Evolutionary conservation across 2,888 invertebrate genomes (phyloP).

Genomic region (Andrena haemorrhoa): DNA sequence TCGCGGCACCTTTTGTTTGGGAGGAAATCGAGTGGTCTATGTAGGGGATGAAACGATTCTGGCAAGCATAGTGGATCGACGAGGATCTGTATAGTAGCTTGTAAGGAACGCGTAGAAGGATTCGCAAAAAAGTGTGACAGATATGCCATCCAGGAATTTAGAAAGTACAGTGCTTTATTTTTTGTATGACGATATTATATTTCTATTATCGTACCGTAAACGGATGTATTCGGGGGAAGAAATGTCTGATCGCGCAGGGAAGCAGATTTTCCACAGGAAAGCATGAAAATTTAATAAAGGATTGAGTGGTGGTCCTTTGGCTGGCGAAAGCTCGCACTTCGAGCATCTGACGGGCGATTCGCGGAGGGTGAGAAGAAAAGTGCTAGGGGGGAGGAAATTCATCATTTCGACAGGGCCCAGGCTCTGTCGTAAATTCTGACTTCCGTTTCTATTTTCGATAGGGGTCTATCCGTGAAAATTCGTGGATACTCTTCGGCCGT

Average conservation of each 20-base stretch:
- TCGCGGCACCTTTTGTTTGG: constrained; percentile 41
- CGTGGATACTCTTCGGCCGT: constrained; percentile 62
- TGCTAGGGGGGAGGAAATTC: constrained; percentile 34
- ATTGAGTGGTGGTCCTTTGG: neutral
- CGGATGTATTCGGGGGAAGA: neutral
- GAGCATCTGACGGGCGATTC: neutral
- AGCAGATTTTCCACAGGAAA: neutral
- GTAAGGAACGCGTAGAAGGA: constrained; percentile 26
- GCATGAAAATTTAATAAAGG: neutral
- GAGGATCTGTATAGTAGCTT: constrained; percentile 16
- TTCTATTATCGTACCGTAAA: constrained; percentile 66
- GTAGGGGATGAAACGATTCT: neutral
- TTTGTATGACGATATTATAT: constrained; percentile 76
- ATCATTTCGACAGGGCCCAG: constrained; percentile 20
- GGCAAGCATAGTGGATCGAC: constrained; percentile 21
- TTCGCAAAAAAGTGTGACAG: constrained; percentile 56
- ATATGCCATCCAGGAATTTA: constrained; percentile 81
- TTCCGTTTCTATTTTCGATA: constrained; percentile 49
- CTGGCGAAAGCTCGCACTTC: constrained; percentile 21
- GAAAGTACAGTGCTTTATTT: constrained; percentile 81
- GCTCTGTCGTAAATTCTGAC: neutral
- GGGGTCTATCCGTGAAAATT: constrained; percentile 57
- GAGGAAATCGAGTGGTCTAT: constrained; percentile 9
- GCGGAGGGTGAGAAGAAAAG: neutral
- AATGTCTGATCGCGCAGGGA: neutral